Evolutionary conservation across 2,797 vertebrate species (phyloP), one percentile per base, ranked within the genome.

Genomic region (Heteromormyrus szaboi): DNA sequence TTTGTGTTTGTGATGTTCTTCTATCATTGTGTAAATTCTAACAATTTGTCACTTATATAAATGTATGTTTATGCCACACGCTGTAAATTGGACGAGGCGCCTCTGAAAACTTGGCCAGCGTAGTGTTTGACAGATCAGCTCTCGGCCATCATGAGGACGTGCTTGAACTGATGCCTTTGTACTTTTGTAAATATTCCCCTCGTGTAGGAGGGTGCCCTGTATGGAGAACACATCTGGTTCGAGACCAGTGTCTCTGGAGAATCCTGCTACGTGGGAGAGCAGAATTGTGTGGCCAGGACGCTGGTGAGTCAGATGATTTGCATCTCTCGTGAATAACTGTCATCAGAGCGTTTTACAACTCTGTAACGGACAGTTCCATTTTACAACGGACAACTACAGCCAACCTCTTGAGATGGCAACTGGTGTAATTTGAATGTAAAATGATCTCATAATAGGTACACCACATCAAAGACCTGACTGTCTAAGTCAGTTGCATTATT

Each of bases 151-250:
- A 17, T 33, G n/a, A 41, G 41, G 41, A 41, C 33, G 11, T 2
- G 4, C 46, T 29, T 4, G 17, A 7, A 79, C 29, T 46, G 12
- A 81, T 79, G 33, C 25, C 8, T 3, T 48, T 29, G 29, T 85
- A 44, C 44, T 87, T 41, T 48, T 41, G 17, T 22, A 85, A 85
- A 85, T 46, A 48, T 87, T 51, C n/a, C 44, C 89, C n/a, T 84
- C 86, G 89, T 92, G 84, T 94, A 99, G 98, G 98, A 99, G 89
- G 94, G 96, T 0, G 97, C 98, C 0, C 84, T 96, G 7, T 97
- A 97, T 81, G 98, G 97, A 90, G 98, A 99, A 87, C 98, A 99
- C 90, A 96, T 99, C 95, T 99, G 98, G 98, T 98, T 98, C 81
- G 98, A 99, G 94, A 97, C 97, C 6, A 98, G 95, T 9, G 97